Base-by-base conservation (phyloP, 2,888 invertebrate genomes). In the Gerosis bhagava region DNA sequence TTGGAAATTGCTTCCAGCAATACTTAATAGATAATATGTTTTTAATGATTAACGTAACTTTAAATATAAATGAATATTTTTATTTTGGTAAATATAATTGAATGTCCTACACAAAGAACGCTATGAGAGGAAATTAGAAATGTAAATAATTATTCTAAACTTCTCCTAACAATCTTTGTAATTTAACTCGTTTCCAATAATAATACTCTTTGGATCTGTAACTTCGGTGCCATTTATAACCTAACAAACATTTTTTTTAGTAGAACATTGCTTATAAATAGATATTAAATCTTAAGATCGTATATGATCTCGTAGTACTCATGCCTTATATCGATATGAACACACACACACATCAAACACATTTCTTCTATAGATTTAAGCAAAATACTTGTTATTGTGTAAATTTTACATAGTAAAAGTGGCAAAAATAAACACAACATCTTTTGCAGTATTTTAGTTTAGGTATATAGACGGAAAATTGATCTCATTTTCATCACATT, bases 381-480 rank as follows among this genome's bases (percentile, higher is more conserved):
- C 10, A 12, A 34, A 13, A 43, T 11, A 35, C 12, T 11, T 8
- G 19, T n/a, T n/a, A n/a, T n/a, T n/a, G n/a, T n/a, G n/a, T n/a
- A n/a, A n/a, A n/a, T n/a, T n/a, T n/a, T n/a, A n/a, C n/a, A n/a
- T n/a, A n/a, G n/a, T n/a, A n/a, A n/a, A n/a, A n/a, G n/a, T n/a
- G n/a, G n/a, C n/a, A n/a, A n/a, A n/a, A n/a, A n/a, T n/a, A n/a
- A n/a, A n/a, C n/a, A n/a, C n/a, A 36, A 21, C 15, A 36, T 44
- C 44, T 36, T 32, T 32, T 22, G 17, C 45, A 46, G 45, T 46
- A 46, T 46, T 46, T 32, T 46, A 46, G 45, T 19, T 11, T 46
- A 46, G 45, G 37, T 12, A 22, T 15, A 10, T 13, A 29, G 31
- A 25, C 13, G 28, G 29, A 29, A 21, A 24, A 21, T 43, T 35